Base-by-base conservation (phyloP, 1,140 invertebrate species). In the Dendrolimus punctatus region DNA sequence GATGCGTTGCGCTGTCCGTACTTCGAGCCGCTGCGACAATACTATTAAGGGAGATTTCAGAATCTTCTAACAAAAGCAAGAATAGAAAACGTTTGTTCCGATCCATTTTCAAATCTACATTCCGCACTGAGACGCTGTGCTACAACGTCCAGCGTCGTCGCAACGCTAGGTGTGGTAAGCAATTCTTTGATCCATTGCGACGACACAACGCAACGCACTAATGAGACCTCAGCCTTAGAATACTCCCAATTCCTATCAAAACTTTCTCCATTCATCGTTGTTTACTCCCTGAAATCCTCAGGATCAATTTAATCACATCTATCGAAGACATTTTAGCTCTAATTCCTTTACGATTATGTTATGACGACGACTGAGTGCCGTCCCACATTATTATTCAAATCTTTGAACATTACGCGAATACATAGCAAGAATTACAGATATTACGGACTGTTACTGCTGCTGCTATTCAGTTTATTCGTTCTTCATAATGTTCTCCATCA, bases 401-500 rank as follows among this genome's bases (percentile, higher is more conserved):
- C 8, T 49, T 44, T 7, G 6, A 43, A 52, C 45, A 40, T 43
- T 40, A 43, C 42, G 39, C 50, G 49, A 51, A 37, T 41, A 55
- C 41, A 54, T 54, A 41, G 43, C 9, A 46, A 23, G 40, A 57
- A 52, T 57, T 52, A 48, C 49, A 48, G 54, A 47, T 61, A 54
- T 55, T 68, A 64, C 46, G 57, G 61, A 61, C 62, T 66, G 57
- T 68, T 64, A 70, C 50, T 49, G 56, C 55, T 58, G 60, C 51
- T 64, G 56, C 53, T 46, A 57, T 65, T 60, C 60, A 57, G 63
- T 64, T 67, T 67, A 73, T 65, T 66, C 51, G 46, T 47, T 41
- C 49, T 60, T 55, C 62, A 58, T 76, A 73, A 73, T 64, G 59
- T 52, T 58, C 38, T 53, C 62, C 71, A 59, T 78, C 71, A 73